phyloP scores from a whole-genome alignment of 2,888 invertebrate species.

The Cheilosia vulpina region DNA sequence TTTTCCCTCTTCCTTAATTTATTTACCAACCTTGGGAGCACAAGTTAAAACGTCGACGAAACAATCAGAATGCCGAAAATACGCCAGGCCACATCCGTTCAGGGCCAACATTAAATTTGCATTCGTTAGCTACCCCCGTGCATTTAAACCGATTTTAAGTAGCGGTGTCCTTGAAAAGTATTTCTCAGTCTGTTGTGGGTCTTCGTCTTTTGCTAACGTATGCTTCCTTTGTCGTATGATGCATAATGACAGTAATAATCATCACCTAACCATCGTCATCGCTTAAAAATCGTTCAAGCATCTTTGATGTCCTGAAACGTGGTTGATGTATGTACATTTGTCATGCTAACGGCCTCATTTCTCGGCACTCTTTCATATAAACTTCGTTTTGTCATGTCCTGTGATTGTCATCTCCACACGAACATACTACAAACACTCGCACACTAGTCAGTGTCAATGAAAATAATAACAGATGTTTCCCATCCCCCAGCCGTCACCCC shows the following conservation, averaged over 20 bases:
- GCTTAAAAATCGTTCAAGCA: slow-evolving; percentile 47
- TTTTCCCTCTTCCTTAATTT: not conserved
- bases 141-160: slow-evolving; percentile 30
- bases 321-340: slow-evolving; percentile 15
- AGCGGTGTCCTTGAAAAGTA: slow-evolving; percentile 27
- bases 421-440: slow-evolving; percentile 1
- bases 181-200: not conserved
- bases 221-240: not conserved
- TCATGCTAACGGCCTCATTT: slow-evolving; percentile 10
- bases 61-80: slow-evolving; percentile 45
- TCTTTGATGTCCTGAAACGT: slow-evolving; percentile 31
- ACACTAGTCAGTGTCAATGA: slow-evolving; percentile 16
- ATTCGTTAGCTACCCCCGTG: slow-evolving; percentile 13
- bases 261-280: slow-evolving; percentile 40
- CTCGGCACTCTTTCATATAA: slow-evolving; percentile 11
- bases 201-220: not conserved
- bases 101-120: slow-evolving; percentile 47
- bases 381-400: slow-evolving; percentile 60
- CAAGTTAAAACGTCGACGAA: slow-evolving; percentile 33
- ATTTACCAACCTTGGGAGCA: not conserved
- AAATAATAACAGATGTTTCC: slow-evolving; percentile 54
- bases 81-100: slow-evolving; percentile 11
- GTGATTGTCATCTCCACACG: slow-evolving; percentile 26
- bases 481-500: not conserved
- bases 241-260: slow-evolving; percentile 60